Base-by-base conservation (phyloP, 2,797 vertebrate genomes). In the Myioborus miniatus region DNA sequence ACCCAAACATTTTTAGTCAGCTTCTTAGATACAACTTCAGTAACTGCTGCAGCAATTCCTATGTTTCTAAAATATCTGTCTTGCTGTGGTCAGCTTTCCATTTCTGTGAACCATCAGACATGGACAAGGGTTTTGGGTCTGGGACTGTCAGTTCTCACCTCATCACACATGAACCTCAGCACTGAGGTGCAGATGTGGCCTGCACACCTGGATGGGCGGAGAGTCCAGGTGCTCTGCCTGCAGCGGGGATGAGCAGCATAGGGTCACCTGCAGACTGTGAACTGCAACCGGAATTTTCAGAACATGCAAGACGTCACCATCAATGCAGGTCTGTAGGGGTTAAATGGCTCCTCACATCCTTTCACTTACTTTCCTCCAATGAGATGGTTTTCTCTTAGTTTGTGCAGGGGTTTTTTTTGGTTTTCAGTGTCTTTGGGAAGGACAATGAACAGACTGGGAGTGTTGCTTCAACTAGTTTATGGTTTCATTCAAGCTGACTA, bases 131-230 rank as follows among this genome's bases (percentile, higher is more conserved):
- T 30, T 70, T 63, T 2, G 1, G 6, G 43, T 49, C 50, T 11
- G 15, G 43, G 16, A 41, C 26, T 23, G 30, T 11, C 60, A 55
- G 52, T 60, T 16, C 23, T 44, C 21, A 27, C 32, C 20, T 26
- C 4, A 15, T n/a, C 1, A 1, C 20, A 22, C 24, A 12, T 8
- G 9, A 83, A 5, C 18, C 63, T 53, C 27, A 62, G 24, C 9
- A 27, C 39, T 1, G 3, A 2, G 0, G 11, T 27, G 49, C 11
- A 21, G 43, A 14, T 2, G 0, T 50, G 58, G 21, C 29, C 32
- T 3, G 2, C 9, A 32, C 0, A 3, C 4, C 37, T 49, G 46
- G 39, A 34, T 46, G n/a, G 8, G n/a, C 0, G 0, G 9, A 75
- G 32, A 5, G 2, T 24, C n/a, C 46, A 11, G 22, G 22, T 22